Evolutionary conservation across 1,140 invertebrate genomes (phyloP).

Genomic region (Venturia canescens): DNA sequence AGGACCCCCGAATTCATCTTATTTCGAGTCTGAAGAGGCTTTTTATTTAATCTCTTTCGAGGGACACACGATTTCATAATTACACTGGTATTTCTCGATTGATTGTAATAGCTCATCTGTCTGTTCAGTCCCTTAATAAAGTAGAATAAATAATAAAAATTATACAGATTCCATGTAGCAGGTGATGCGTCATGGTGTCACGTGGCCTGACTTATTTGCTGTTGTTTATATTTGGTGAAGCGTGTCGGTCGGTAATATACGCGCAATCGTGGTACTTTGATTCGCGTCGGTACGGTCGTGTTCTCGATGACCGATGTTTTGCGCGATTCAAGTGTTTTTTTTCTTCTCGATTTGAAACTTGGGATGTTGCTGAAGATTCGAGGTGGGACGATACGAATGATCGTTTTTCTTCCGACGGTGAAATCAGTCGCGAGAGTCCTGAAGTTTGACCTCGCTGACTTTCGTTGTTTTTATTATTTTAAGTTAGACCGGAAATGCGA

Average conservation of each 20-base stretch:
- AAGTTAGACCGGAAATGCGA: too few species aligned
- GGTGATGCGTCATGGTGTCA: not conserved
- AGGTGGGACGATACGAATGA: not conserved
- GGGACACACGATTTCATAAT: not conserved
- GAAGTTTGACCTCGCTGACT: not conserved
- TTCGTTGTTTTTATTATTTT: too few species aligned
- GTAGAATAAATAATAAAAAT: conserved; percentile 36
- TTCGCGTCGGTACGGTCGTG: not conserved
- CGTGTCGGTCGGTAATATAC: conserved; percentile 1
- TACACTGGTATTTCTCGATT: conserved; percentile 9
- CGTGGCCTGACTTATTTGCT: conserved; percentile 29
- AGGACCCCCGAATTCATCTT: not conserved
- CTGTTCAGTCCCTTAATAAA: conserved; percentile 29
- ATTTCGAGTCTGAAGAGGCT: conserved; percentile 3
- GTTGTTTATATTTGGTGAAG: conserved; percentile 34
- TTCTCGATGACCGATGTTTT: not conserved
- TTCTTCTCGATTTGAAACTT: not conserved
- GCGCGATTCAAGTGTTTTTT: not conserved
- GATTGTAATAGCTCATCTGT: not conserved
- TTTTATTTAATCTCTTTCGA: conserved; percentile 4
- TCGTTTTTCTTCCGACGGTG: not conserved
- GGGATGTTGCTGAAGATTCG: not conserved
- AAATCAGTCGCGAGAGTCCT: not conserved
- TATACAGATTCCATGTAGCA: conserved; percentile 15
- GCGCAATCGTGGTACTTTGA: not conserved